These are phyloP conservation scores for Pseudomyrmex dendroicus DNA, from an alignment of 1,140 invertebrate genomes.

Conservation along the genomic window DNA sequence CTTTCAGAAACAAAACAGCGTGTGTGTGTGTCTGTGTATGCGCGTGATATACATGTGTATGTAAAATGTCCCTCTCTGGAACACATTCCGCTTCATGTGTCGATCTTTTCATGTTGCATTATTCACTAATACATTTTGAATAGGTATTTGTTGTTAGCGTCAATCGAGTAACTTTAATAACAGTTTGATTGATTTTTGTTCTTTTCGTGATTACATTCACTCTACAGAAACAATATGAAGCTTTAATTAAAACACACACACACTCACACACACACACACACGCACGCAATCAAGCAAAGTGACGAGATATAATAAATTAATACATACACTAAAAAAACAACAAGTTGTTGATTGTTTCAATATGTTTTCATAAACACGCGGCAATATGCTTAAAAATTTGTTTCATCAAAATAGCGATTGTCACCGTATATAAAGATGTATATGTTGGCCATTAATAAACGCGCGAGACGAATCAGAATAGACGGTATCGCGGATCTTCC, in stretches of 20 bases:
- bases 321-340: no score
- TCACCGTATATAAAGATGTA: neutral
- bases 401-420: neutral
- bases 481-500: constrained; percentile 12
- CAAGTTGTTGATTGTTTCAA: neutral
- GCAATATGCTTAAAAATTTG: constrained; percentile 1
- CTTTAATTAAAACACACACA: no score
- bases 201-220: neutral
- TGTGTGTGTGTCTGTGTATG: neutral
- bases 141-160: neutral
- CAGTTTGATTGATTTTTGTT: neutral
- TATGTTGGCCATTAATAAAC: constrained; percentile 23
- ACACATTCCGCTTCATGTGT: neutral
- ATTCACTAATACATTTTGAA: neutral
- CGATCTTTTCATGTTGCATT: neutral
- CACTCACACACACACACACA: no score
- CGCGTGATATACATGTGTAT: neutral
- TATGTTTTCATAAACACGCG: neutral
- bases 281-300: no score
- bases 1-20: constrained; percentile 19
- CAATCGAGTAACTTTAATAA: neutral
- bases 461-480: constrained; percentile 7
- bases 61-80: neutral
- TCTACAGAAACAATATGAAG: no score
- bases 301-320: no score